These are phyloP conservation scores for Tyto alba DNA, from an alignment of 2,113 vertebrate species.

Conservation along the genomic window DNA sequence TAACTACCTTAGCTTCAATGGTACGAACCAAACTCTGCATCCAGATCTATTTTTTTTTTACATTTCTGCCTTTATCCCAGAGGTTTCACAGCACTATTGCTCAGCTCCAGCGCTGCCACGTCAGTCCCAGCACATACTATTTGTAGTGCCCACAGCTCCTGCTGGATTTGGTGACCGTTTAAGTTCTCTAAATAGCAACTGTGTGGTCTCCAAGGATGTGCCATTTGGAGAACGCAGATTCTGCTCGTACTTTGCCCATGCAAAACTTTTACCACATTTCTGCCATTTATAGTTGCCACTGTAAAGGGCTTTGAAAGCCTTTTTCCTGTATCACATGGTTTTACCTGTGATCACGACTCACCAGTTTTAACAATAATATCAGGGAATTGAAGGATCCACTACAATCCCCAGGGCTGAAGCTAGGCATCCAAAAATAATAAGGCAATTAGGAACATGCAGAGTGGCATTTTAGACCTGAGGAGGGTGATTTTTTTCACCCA, in stretches of 20 bases:
- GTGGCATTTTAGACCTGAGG: background rate
- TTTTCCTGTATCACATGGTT: background rate
- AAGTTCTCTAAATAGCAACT: constrained; percentile 6
- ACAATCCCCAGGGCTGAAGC: background rate
- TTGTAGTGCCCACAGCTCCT: background rate
- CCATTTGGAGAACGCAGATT: background rate
- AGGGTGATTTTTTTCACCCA: background rate
- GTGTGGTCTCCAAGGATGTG: background rate
- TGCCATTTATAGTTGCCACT: background rate
- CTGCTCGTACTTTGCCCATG: background rate
- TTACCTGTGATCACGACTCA: background rate
- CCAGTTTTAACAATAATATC: background rate
- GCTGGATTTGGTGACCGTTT: background rate
- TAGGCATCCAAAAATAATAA: constrained; percentile 25
- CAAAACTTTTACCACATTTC: background rate
- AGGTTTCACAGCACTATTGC: background rate
- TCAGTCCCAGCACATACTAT: background rate
- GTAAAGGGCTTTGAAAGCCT: background rate
- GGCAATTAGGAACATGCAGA: constrained; percentile 18
- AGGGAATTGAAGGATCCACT: background rate
- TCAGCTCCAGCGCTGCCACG: background rate
- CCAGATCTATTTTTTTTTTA: background rate
- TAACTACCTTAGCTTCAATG: background rate
- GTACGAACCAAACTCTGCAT: background rate
- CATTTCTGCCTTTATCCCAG: background rate